phyloP scores from a whole-genome alignment of 2,888 invertebrate species.

The Phorcus lineatus region DNA sequence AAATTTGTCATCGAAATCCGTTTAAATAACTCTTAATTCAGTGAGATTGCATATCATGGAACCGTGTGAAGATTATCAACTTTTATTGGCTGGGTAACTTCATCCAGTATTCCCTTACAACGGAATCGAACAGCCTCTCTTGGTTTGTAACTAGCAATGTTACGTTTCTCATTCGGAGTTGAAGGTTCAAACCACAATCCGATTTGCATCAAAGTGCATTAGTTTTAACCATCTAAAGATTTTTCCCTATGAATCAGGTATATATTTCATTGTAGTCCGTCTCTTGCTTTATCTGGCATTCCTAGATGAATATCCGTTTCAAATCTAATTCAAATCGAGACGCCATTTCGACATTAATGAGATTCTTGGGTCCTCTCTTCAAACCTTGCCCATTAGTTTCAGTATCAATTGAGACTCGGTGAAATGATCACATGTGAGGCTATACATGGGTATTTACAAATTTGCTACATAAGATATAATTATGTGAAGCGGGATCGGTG shows the following conservation, averaged over 20 bases:
- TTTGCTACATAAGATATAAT: no score
- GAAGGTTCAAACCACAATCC: background rate
- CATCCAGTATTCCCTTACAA: background rate
- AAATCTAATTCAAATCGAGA: background rate
- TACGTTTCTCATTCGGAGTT: background rate
- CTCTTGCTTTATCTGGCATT: background rate
- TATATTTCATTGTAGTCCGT: background rate
- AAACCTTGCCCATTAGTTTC: background rate
- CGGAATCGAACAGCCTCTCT: background rate
- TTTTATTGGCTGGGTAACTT: background rate
- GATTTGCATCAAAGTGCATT: background rate
- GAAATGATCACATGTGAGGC: no score
- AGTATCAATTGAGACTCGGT: background rate
- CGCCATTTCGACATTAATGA: constrained; percentile 2
- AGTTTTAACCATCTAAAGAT: background rate
- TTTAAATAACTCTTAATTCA: background rate
- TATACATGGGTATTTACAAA: no score
- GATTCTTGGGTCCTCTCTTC: background rate
- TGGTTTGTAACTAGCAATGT: background rate
- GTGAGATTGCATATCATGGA: background rate
- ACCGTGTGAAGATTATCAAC: background rate
- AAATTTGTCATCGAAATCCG: background rate
- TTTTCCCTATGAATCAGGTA: background rate
- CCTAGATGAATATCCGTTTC: background rate
- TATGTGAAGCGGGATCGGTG: no score